Evolutionary conservation across 2,113 vertebrate genomes (phyloP).

Genomic region (Sapajus apella): DNA sequence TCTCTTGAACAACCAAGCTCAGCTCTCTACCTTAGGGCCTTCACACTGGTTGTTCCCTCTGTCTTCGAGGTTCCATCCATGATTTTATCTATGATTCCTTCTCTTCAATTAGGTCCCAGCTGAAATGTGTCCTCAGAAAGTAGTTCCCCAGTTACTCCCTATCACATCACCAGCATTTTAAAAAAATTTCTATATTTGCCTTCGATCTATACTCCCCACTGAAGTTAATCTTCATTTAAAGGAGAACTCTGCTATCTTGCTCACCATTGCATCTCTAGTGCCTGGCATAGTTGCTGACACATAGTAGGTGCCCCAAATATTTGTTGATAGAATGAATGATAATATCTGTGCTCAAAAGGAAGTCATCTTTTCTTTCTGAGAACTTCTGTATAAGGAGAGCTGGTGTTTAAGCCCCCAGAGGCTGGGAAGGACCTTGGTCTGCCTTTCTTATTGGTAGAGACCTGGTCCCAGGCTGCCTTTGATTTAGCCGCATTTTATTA

Average conservation of each 20-base stretch:
- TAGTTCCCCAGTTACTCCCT: not conserved
- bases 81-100: not conserved
- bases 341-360: not conserved
- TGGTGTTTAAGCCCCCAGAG: no score
- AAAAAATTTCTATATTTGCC: not conserved
- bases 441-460: not conserved
- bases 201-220: not conserved
- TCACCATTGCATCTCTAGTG: no score
- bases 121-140: not conserved
- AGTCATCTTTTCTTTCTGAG: not conserved
- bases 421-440: not conserved
- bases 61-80: not conserved
- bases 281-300: not conserved
- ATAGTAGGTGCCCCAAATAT: not conserved
- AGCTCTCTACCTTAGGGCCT: not conserved
- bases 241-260: not conserved
- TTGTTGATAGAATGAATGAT: not conserved
- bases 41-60: not conserved
- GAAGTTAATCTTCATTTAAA: not conserved
- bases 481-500: slow-evolving; percentile 15
- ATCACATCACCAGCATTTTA: not conserved
- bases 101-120: not conserved
- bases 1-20: not conserved
- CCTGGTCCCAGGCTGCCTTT: not conserved
- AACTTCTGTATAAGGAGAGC: not conserved